phyloP scores from a whole-genome alignment of 2,113 vertebrate species.

The Hystrix brachyura region DNA sequence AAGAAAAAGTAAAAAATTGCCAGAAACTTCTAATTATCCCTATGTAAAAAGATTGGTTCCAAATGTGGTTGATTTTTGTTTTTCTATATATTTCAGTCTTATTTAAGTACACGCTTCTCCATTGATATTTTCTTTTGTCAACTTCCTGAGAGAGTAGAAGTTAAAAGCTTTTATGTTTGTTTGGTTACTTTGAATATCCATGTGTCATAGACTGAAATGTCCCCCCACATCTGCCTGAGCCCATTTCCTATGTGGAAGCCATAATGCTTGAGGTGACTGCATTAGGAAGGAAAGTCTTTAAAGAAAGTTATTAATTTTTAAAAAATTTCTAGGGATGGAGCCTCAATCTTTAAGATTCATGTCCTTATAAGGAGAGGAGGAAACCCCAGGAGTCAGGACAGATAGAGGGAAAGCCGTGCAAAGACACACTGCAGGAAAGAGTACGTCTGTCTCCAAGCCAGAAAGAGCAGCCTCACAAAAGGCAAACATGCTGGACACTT shows the following conservation, averaged over 20 bases:
- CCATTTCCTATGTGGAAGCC: background rate
- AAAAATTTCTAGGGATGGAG: accelerated
- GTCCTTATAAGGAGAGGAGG: background rate
- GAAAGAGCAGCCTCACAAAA: background rate
- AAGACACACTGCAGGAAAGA: background rate
- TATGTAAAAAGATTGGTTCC: background rate
- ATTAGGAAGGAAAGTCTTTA: background rate
- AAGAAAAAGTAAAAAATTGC: conserved; percentile 26
- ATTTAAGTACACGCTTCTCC: background rate
- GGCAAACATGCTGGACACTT: background rate
- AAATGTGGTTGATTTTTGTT: background rate
- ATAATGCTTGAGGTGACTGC: background rate
- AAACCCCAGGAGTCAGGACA: background rate
- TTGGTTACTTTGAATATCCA: background rate
- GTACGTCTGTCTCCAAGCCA: background rate
- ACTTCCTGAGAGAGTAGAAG: background rate
- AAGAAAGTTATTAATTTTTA: background rate
- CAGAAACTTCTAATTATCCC: background rate
- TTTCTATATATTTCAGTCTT: background rate
- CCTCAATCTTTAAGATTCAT: background rate
- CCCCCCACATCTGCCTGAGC: no score
- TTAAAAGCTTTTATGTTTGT: background rate
- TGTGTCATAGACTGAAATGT: background rate
- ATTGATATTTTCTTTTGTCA: background rate
- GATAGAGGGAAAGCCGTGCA: background rate